Evolutionary conservation across 64 coral and sea anemone genomes (phyloP).

Genomic region (Dendronephthya gigantea): DNA sequence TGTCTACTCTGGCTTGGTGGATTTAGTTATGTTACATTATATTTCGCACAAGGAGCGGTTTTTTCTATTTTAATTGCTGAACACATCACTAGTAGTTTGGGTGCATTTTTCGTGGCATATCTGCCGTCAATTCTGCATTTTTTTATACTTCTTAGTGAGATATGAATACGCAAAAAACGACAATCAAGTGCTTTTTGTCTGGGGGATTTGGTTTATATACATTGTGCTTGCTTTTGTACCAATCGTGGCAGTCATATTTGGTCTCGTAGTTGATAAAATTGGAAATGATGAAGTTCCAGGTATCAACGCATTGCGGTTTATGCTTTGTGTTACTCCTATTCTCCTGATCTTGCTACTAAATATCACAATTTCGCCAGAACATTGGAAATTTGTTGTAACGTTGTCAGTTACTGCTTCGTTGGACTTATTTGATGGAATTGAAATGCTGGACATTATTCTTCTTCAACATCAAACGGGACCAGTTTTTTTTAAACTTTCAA

Average conservation of each 20-base stretch:
- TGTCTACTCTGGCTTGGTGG: too few relatives aligned
- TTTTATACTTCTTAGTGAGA: too few relatives aligned
- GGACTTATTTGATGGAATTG: slow-evolving; percentile 1
- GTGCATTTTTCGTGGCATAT: too few relatives aligned
- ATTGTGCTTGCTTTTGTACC: neutral
- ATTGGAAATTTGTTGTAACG: neutral
- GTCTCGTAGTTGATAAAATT: neutral
- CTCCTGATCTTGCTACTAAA: neutral
- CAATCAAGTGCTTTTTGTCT: neutral
- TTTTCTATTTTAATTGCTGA: too few relatives aligned
- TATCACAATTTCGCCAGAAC: neutral
- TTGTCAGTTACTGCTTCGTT: neutral
- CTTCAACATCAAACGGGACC: neutral
- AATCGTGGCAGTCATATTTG: neutral
- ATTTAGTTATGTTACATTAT: too few relatives aligned
- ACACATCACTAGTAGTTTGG: too few relatives aligned
- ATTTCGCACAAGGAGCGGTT: too few relatives aligned
- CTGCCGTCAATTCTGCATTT: too few relatives aligned
- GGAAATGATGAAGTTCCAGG: neutral
- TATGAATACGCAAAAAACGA: neutral
- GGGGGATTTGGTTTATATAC: neutral
- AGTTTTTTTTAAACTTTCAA: neutral
- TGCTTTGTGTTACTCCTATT: neutral
- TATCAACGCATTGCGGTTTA: neutral
- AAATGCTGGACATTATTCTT: neutral